Conservation (phyloP, 2,888 invertebrate species). For the Romanomermis culicivorax region DNA sequence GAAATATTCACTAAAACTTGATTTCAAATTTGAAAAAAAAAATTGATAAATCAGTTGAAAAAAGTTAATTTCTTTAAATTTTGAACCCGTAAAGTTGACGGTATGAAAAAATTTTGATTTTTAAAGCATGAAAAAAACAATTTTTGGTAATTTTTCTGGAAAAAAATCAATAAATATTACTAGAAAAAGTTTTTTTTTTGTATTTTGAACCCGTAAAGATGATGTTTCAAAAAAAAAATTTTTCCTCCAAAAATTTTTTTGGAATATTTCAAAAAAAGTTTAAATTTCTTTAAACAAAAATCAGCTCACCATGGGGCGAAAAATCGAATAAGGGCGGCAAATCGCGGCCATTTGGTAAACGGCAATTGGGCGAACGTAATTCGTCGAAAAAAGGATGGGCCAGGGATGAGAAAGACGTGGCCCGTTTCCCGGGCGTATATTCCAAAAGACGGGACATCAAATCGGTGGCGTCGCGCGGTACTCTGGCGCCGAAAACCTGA, state of each 20-base stretch:
- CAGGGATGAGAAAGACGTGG: constrained; percentile 87
- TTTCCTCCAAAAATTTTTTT: background rate
- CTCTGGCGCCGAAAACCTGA: constrained; percentile 36
- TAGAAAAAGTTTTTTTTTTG: too few species aligned
- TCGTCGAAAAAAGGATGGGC: constrained; percentile 97
- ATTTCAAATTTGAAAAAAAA: too few species aligned
- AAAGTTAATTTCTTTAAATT: too few species aligned
- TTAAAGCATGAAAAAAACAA: too few species aligned
- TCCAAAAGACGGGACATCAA: constrained; percentile 63
- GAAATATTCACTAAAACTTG: too few species aligned
- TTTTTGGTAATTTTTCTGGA: too few species aligned
- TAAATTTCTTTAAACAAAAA: background rate
- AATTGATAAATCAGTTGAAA: too few species aligned
- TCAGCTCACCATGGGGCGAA: constrained; percentile 53
- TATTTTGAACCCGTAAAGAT: too few species aligned
- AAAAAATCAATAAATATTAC: too few species aligned
- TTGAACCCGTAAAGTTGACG: too few species aligned
- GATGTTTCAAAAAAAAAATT: background rate
- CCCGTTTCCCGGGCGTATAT: constrained; percentile 87
- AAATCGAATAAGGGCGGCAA: constrained; percentile 93
- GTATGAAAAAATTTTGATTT: too few species aligned
- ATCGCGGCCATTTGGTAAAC: constrained; percentile 73
- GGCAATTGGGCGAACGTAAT: constrained; percentile 68
- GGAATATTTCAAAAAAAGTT: background rate
- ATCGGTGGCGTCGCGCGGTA: constrained; percentile 43